Evolutionary conservation across 2,113 vertebrate species (phyloP).

Genomic region (Anas platyrhynchos): DNA sequence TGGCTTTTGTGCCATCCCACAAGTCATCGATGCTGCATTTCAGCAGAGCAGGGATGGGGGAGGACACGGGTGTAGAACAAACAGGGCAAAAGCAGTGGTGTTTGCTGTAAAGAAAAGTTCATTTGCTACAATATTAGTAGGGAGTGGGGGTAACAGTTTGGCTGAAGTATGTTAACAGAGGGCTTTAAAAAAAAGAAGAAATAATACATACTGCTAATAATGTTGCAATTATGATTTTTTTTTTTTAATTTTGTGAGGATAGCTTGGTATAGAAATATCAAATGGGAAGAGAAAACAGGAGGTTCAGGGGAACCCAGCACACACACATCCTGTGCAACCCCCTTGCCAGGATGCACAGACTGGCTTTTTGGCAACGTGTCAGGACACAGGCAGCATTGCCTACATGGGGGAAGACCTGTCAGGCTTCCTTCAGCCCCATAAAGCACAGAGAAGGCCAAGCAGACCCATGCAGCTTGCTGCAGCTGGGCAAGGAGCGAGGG

Average conservation of each 20-base stretch:
- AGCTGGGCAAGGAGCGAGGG: neutral
- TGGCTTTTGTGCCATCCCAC: rapidly evolving
- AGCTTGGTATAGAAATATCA: neutral
- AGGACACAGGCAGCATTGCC: neutral
- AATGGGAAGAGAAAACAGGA: neutral
- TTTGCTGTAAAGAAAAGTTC: neutral
- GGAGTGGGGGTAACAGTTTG: neutral
- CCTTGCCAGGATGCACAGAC: neutral
- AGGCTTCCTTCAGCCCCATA: neutral
- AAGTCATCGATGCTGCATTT: neutral
- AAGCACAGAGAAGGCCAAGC: rapidly evolving
- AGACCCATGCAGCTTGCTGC: neutral
- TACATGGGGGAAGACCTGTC: rapidly evolving
- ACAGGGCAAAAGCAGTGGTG: neutral
- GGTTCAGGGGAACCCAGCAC: neutral
- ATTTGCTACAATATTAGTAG: neutral
- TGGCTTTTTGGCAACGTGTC: neutral
- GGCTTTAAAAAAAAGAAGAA: neutral
- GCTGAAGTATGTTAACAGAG: neutral
- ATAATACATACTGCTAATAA: neutral
- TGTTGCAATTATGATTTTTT: neutral
- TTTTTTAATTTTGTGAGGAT: neutral
- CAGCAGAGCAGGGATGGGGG: neutral
- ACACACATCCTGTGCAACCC: neutral
- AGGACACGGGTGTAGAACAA: neutral